Base-by-base conservation (phyloP, 2,797 vertebrate species). In the Malurus splendens region DNA sequence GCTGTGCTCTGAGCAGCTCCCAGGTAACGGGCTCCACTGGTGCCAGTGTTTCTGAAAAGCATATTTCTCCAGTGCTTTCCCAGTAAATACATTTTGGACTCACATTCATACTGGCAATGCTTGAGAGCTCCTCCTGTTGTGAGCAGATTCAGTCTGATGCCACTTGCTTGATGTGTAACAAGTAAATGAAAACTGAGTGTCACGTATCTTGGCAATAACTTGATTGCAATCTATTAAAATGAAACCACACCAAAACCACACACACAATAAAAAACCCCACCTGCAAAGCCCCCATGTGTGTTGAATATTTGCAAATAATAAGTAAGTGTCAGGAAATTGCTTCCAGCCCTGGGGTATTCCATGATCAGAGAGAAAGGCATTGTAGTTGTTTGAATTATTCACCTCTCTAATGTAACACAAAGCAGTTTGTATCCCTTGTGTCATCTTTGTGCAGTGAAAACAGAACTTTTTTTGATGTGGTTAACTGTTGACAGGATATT, bases 311-410 rank as follows among this genome's bases (percentile, higher is more conserved):
- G 80, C 51, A 79, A 74, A 82, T 76, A 93, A 64, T 55, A 54
- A 86, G 41, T 92, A 84, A 86, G 76, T 79, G 57, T 77, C 45
- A 86, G 38, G 70, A 88, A 95, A 84, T 94, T 4, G 3, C 61
- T 89, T 84, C 60, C 48, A 79, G 44, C 74, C 52, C 77, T 80
- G 39, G 61, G 12, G 38, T 84, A 59, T 84, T 84, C 51, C 48
- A 39, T 62, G 74, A 90, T 93, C 82, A 92, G 81, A 93, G 82
- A 66, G 60, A 78, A 72, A 93, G 52, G 30, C 73, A 50, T 72
- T 93, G 76, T 70, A 75, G 54, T 23, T 78, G 22, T 81, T 61
- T 92, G 85, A 89, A 95, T 93, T 93, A 93, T 94, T 95, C 87
- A 93, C 87, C 82, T 88, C 70, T 87, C 64, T 87, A 77, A 92